Conservation (phyloP, 2,888 invertebrate genomes). For the Leptogaster cylindrica region DNA sequence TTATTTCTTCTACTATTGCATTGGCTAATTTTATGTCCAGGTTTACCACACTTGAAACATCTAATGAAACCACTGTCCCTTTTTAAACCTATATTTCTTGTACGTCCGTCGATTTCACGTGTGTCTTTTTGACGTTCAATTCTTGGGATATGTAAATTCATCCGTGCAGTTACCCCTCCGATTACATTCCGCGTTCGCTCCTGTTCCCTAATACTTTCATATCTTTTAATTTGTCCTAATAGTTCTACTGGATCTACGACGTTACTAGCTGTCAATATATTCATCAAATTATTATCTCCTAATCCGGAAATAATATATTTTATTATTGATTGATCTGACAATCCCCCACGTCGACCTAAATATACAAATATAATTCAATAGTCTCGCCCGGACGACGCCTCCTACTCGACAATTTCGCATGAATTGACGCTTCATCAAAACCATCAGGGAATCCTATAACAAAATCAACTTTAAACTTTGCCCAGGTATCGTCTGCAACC, state of each 20-base stretch:
- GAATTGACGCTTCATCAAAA: not conserved
- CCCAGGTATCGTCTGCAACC: not conserved
- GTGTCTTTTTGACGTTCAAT: not conserved
- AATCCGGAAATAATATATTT: conserved; percentile 47
- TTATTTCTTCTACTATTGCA: not conserved
- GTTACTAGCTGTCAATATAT: not conserved
- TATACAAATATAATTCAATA: not conserved
- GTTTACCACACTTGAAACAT: conserved; percentile 7
- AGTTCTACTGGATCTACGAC: not conserved
- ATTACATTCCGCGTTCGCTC: not conserved
- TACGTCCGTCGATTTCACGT: not conserved
- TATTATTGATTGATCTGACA: conserved; percentile 49
- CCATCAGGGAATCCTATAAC: not conserved
- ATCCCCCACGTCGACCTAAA: conserved; percentile 39
- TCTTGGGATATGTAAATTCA: no score
- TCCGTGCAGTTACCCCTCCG: not conserved
- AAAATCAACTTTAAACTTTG: not conserved
- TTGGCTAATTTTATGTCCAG: not conserved
- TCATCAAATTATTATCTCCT: not conserved
- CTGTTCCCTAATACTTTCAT: not conserved
- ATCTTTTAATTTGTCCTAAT: not conserved
- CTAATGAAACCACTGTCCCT: not conserved
- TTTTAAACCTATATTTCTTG: not conserved
- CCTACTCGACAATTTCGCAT: not conserved
- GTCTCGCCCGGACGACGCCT: not conserved